These are phyloP conservation scores for Gasteruption jaculator DNA, from an alignment of 2,888 invertebrate genomes.

Conservation along the genomic window DNA sequence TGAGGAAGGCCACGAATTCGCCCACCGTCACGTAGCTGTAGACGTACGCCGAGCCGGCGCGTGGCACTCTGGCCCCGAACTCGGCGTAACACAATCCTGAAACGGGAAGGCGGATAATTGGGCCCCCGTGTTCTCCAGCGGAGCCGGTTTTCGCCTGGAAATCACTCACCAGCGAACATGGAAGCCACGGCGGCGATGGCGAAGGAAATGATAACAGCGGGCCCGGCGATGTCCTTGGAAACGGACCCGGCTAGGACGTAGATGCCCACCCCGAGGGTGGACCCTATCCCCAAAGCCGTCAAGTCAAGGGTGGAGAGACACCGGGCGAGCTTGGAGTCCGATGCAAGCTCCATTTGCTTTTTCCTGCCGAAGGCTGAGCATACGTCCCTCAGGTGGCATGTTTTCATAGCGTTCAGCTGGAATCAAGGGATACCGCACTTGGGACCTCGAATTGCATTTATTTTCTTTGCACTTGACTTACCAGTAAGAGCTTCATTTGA, in stretches of 20 bases:
- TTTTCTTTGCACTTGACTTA: no score
- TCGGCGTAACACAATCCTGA: constrained; percentile 87
- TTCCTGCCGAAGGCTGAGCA: constrained; percentile 34
- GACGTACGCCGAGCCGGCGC: constrained; percentile 88
- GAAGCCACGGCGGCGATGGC: constrained; percentile 89
- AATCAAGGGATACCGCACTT: no score
- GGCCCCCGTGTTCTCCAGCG: not conserved
- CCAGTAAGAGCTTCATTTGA: no score
- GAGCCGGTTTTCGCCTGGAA: constrained; percentile 1
- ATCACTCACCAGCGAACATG: constrained; percentile 74
- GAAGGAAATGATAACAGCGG: constrained; percentile 82
- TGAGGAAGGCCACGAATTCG: constrained; percentile 85
- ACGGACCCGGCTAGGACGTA: constrained; percentile 86
- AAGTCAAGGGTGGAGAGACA: constrained; percentile 78
- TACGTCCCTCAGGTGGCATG: constrained; percentile 21
- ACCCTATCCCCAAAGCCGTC: constrained; percentile 77
- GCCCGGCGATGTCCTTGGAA: constrained; percentile 76
- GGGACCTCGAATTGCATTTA: no score
- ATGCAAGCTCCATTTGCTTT: constrained; percentile 26
- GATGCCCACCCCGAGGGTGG: constrained; percentile 84
- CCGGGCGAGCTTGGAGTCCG: constrained; percentile 55
- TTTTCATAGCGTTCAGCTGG: constrained; percentile 30
- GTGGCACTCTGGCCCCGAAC: constrained; percentile 84
- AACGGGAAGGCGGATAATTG: not conserved
- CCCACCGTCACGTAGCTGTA: constrained; percentile 93